These are phyloP conservation scores for Lateolabrax maculatus DNA, from an alignment of 2,797 vertebrate genomes.

Conservation along the genomic window DNA sequence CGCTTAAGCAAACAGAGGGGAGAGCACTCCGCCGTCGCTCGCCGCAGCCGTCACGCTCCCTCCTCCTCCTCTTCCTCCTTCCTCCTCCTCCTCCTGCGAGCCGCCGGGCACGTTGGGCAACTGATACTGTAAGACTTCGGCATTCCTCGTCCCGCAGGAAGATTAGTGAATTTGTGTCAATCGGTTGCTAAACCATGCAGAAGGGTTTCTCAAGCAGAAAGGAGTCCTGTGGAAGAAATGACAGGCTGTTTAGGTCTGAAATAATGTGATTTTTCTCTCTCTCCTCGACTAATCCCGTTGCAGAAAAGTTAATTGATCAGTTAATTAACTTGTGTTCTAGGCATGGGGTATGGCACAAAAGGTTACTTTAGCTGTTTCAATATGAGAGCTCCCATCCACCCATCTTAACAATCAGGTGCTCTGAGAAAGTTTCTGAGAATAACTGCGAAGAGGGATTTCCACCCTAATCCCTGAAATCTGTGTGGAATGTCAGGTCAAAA, in stretches of 20 bases:
- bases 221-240: conserved; percentile 28
- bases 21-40: conserved; percentile 30
- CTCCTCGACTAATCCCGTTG: neutral
- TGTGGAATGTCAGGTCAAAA: conserved; percentile 61
- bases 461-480: conserved; percentile 61
- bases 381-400: neutral
- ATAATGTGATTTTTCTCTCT: neutral
- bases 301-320: neutral
- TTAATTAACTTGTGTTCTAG: neutral
- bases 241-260: conserved; percentile 12
- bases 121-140: conserved; percentile 38
- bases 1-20: conserved; percentile 62
- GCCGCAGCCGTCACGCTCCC: conserved; percentile 17
- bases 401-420: conserved; percentile 41
- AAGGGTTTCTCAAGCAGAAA: conserved; percentile 43
- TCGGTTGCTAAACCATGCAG: conserved; percentile 47
- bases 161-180: conserved; percentile 54
- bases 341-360: no score
- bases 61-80: conserved; percentile 3
- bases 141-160: conserved; percentile 53
- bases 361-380: neutral
- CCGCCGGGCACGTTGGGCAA: conserved; percentile 36
- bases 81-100: conserved; percentile 3
- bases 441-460: conserved; percentile 62
- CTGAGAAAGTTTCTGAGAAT: conserved; percentile 49